These are phyloP conservation scores for Cotesia vestalis DNA, from an alignment of 1,140 invertebrate species.

Conservation along the genomic window DNA sequence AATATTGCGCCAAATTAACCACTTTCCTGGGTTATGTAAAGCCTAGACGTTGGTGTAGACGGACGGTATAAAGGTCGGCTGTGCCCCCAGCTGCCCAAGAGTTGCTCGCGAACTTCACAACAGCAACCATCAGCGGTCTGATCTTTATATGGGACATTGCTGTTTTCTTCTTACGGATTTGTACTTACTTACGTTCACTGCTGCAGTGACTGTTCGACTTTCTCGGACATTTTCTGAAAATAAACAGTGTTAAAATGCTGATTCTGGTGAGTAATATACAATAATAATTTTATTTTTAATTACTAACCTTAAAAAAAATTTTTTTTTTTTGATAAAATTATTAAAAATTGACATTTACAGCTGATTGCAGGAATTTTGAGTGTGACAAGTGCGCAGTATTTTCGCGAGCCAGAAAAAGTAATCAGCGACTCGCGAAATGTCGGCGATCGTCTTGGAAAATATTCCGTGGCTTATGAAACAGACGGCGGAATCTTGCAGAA, in stretches of 20 bases:
- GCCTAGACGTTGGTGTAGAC: constrained; percentile 45
- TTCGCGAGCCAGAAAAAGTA: constrained; percentile 59
- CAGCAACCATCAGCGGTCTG: constrained; percentile 53
- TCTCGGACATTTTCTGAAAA: constrained; percentile 17
- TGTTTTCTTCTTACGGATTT: constrained; percentile 21
- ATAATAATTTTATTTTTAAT: background rate
- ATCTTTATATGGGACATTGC: constrained; percentile 49
- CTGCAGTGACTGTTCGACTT: background rate
- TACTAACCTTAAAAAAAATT: background rate
- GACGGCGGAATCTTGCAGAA: constrained; percentile 65
- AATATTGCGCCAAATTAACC: constrained; percentile 55
- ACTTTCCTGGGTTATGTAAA: constrained; percentile 52
- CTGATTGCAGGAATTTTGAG: constrained; percentile 18
- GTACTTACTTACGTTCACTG: background rate
- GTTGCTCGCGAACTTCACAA: constrained; percentile 60
- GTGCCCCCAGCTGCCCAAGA: constrained; percentile 58
- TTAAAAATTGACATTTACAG: background rate
- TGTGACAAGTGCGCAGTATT: constrained; percentile 49
- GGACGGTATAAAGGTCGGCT: constrained; percentile 62
- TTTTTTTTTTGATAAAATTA: no score
- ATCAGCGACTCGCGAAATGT: constrained; percentile 53
- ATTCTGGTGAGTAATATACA: no score
- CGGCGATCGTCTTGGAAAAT: constrained; percentile 58
- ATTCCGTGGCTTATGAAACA: constrained; percentile 63
- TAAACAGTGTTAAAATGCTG: no score